A percentile compares a stretch with the other conserved stretches of the same genome.
phyloP scores from a whole-genome alignment of 2,888 invertebrate species.

The Caenorhabditis sp. region DNA sequence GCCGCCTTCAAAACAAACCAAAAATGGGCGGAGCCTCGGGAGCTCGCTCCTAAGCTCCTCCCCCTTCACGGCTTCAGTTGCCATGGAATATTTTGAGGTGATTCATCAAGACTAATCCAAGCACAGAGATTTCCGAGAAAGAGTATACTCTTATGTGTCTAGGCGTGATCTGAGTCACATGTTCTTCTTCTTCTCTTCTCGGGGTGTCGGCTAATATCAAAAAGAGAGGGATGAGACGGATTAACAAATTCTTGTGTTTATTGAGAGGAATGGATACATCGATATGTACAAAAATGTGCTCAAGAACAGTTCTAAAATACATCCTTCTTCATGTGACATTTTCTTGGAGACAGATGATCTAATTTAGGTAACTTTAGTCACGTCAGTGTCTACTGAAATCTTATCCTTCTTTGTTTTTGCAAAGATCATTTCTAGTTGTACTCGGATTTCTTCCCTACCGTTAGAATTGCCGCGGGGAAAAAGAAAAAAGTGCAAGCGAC shows the following conservation, averaged over 20 bases:
- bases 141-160: constrained; percentile 24
- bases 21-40: constrained; percentile 40
- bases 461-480: neutral
- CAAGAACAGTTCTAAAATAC: constrained; percentile 1
- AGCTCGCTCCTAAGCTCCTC: constrained; percentile 9
- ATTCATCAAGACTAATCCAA: constrained; percentile 43
- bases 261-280: constrained; percentile 11
- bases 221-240: constrained; percentile 39
- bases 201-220: constrained; percentile 34
- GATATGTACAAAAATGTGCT: neutral
- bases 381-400: constrained; percentile 21
- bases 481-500: constrained; percentile 38
- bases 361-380: constrained; percentile 14
- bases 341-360: constrained; percentile 15
- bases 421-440: constrained; percentile 6
- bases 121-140: constrained; percentile 45
- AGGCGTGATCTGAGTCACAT: constrained; percentile 44
- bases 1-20: constrained; percentile 42
- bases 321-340: neutral
- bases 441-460: too few species aligned
- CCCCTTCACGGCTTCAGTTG: constrained; percentile 35
- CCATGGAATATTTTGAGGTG: constrained; percentile 37
- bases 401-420: neutral
- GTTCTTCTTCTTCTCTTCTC: neutral
- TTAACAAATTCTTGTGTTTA: constrained; percentile 32